Percentiles rank a stretch among this genome's conserved stretches.
phyloP scores from a whole-genome alignment of 1,140 invertebrate species.

The Cryptotermes secundus region DNA sequence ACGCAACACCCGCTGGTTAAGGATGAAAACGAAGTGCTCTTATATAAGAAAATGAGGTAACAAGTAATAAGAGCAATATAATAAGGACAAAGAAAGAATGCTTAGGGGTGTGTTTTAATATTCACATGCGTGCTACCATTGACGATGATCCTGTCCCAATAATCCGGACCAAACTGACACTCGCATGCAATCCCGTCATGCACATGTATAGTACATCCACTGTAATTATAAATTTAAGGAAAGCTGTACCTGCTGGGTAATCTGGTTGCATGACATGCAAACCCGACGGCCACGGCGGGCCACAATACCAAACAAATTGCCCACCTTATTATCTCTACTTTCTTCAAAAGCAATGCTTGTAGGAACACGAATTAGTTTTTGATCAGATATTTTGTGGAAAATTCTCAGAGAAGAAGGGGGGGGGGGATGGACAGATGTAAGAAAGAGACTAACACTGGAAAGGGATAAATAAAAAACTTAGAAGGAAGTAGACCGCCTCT shows the following conservation, averaged over 20 bases:
- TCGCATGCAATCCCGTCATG: constrained; percentile 14
- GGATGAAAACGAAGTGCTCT: background rate
- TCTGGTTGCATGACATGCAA: background rate
- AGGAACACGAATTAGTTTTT: too few relatives aligned
- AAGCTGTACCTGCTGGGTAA: background rate
- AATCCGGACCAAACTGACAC: background rate
- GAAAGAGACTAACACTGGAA: too few relatives aligned
- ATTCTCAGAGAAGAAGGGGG: too few relatives aligned
- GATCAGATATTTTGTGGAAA: too few relatives aligned
- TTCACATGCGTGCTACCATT: background rate
- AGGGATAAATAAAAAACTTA: too few relatives aligned
- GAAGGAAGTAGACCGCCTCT: too few relatives aligned
- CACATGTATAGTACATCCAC: constrained; percentile 6
- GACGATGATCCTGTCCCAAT: background rate
- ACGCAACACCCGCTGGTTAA: background rate
- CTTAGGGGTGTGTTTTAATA: constrained; percentile 12
- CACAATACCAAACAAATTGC: background rate
- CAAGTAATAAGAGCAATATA: background rate
- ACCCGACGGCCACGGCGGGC: background rate
- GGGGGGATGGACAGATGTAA: too few relatives aligned
- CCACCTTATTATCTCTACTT: background rate
- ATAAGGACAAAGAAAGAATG: constrained; percentile 12
- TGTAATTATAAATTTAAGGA: constrained; percentile 5
- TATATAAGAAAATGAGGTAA: background rate
- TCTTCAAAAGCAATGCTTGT: too few relatives aligned